Evolutionary conservation across 2,113 vertebrate species (phyloP), one percentile per base, ranked within the genome.

Genomic region (Zosterops japonicus): DNA sequence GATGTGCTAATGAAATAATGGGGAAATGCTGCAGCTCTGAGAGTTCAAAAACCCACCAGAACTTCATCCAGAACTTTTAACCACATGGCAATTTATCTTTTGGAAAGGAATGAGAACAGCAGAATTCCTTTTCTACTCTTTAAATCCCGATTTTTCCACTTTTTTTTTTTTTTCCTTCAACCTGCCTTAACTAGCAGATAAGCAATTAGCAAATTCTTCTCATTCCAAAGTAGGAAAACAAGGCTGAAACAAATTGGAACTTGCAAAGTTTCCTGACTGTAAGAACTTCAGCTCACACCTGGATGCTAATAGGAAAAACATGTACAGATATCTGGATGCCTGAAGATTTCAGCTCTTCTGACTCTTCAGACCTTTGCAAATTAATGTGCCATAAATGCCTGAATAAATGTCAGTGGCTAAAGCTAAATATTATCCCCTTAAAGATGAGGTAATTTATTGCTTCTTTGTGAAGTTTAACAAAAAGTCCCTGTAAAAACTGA

Each of bases 171-270:
- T 78, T 67, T 64, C 46, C 41, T 72, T 21, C 16, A 95, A 90
- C 97, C 90, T 96, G 97, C 64, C 95, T 95, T 61, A 61, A 95
- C 96, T 97, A 70, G 97, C 89, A 94, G 93, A 74, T 91, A 89
- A 1, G 74, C 69, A 96, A 93, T 97, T 97, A 93, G 71, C 64
- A 75, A 95, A 94, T 96, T 95, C 94, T 53, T 91, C 46, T 92
- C 79, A 94, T 95, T 96, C 92, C 96, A 9, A 89, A 77, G 93
- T 24, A 94, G 88, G 69, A 92, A 89, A 96, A 86, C 89, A 93
- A 82, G 90, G 79, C 87, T 75, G 80, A 92, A 91, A 92, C 96
- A 94, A 69, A 96, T 96, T 95, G 81, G 71, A 84, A 97, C 96
- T 95, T 97, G 97, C 92, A 89, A 25, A 65, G 89, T 63, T 94